Evolutionary conservation across 1,140 invertebrate species (phyloP), one percentile per base, ranked within the genome.

Genomic region (Drosophila dunni): DNA sequence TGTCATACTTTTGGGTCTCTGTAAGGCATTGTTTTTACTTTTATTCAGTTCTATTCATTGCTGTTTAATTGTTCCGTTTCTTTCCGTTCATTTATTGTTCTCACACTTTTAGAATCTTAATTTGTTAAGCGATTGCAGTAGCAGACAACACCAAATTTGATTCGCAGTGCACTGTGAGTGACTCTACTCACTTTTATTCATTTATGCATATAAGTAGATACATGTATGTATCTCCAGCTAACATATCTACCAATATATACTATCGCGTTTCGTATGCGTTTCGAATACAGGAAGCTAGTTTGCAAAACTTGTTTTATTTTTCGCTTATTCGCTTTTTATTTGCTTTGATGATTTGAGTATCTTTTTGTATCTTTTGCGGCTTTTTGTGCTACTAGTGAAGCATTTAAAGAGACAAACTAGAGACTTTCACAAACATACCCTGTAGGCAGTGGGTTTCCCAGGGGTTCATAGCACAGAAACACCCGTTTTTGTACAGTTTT

Each of bases 201-300:
- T 60, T 13, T 42, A 44, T 56, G 9, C 48, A 42, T 24, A 13
- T 36, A 34, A 4, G 17, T 20, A 20, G 17, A 20, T 20, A 20
- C 17, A 20, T 20, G 17, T 20, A 20, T 20, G 17, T 20, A 20
- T 20, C 1, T 20, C 17, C 17, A 17, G 20, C 15, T 29, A 29
- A 29, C 20, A 11, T 54, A 36, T 15, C 9, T 51, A 29, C 24
- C 36, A 10, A 51, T 51, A 58, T 15, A 51, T 24, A 44, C 53
- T 54, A 17, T 38, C 45, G 33, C 45, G 33, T 64, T 6, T 64
- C 24, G 33, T 64, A 6, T 64, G 66, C 36, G 51, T 53, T 62
- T 63, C 40, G 53, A 15, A 61, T 51, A 75, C 72, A 78, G 76
- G 76, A 78, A 78, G 66, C 56, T 50, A 71, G 57, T 78, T 66